These are phyloP conservation scores for Chamaetylas fuelleborni DNA, from an alignment of 2,113 vertebrate genomes.

Conservation along the genomic window DNA sequence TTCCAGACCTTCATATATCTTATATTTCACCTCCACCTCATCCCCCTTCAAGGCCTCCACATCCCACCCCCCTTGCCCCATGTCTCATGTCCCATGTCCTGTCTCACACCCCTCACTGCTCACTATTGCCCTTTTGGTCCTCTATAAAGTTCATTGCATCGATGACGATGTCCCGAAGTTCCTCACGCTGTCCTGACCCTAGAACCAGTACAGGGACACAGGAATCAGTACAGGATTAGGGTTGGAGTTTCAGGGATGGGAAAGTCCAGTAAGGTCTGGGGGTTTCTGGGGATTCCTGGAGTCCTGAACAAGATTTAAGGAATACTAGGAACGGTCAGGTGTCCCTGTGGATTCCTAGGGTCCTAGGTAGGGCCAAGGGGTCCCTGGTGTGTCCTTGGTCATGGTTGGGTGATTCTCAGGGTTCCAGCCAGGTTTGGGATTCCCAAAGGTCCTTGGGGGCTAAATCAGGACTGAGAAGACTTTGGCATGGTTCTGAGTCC, in stretches of 20 bases:
- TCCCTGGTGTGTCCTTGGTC: neutral
- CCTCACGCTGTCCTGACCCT: neutral
- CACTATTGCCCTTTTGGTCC: neutral
- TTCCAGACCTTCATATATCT: neutral
- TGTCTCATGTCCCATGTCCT: neutral
- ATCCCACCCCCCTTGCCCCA: neutral
- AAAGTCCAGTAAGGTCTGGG: neutral
- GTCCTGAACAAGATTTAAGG: neutral
- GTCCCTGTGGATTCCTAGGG: neutral
- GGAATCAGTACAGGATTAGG: neutral
- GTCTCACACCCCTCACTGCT: neutral
- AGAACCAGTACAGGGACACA: neutral
- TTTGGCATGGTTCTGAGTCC: neutral
- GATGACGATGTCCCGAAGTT: neutral
- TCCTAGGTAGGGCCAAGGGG: neutral
- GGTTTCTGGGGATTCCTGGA: neutral
- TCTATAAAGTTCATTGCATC: neutral
- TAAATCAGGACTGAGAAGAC: neutral
- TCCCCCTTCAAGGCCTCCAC: neutral
- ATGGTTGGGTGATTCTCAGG: neutral
- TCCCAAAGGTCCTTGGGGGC: neutral
- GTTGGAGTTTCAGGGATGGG: neutral
- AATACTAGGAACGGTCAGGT: neutral
- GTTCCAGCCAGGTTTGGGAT: neutral
- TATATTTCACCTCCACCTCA: neutral